These are phyloP conservation scores for Eriosoma lanigerum DNA, from an alignment of 1,140 invertebrate species.

Conservation along the genomic window DNA sequence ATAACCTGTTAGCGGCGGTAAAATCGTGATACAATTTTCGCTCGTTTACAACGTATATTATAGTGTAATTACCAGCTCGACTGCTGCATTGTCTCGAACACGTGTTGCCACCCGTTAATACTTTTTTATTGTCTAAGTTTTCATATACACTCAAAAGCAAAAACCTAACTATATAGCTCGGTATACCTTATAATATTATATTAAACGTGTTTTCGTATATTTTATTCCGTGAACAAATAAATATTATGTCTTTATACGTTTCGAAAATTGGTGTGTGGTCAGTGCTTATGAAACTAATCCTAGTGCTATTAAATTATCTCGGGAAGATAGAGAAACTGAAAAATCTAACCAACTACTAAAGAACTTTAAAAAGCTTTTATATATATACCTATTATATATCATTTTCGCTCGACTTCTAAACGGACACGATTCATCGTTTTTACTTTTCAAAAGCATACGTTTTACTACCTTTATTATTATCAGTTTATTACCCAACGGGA, in stretches of 20 bases:
- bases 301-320: not conserved
- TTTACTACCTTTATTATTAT: no score
- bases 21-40: conserved; percentile 43
- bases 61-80: not conserved
- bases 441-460: not conserved
- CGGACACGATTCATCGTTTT: not conserved
- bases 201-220: not conserved
- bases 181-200: not conserved
- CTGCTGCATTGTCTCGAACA: not conserved
- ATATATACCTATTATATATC: not conserved
- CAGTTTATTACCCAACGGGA: not conserved
- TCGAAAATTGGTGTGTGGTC: not conserved
- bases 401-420: not conserved
- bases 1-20: not conserved
- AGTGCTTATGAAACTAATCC: conserved; percentile 10
- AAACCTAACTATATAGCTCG: not conserved
- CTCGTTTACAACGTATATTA: not conserved
- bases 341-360: not conserved
- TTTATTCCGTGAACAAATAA: not conserved
- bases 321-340: not conserved
- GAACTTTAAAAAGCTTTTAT: conserved; percentile 23
- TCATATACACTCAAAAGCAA: not conserved
- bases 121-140: not conserved
- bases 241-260: not conserved
- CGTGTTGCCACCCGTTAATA: conserved; percentile 11